A percentile compares a stretch with the other conserved stretches of the same genome.
Conservation (phyloP, 2,888 invertebrate genomes). For the Sminthurides aquaticus region DNA sequence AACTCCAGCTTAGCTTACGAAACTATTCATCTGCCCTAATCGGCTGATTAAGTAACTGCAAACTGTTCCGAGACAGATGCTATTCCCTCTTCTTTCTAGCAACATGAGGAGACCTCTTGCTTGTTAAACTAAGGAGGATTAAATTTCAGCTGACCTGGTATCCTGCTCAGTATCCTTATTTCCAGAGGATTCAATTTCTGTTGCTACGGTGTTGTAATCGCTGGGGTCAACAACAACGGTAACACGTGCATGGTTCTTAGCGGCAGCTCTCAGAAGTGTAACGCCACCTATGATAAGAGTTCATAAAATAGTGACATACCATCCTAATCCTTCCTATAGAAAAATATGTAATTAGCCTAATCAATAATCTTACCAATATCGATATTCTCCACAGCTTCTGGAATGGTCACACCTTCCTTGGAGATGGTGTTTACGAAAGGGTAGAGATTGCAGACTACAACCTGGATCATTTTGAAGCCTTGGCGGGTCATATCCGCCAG, state of each 20-base stretch:
- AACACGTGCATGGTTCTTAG: constrained; percentile 92
- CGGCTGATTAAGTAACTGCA: too few relatives aligned
- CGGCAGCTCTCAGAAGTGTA: constrained; percentile 86
- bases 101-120: too few relatives aligned
- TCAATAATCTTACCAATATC: constrained; percentile 63
- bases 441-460: constrained; percentile 95
- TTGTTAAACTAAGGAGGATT: neutral
- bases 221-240: constrained; percentile 85
- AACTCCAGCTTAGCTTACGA: too few relatives aligned
- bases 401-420: constrained; percentile 68
- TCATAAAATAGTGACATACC: neutral
- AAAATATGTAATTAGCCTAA: neutral
- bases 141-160: constrained; percentile 56
- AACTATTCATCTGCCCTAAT: too few relatives aligned
- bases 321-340: neutral
- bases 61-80: too few relatives aligned
- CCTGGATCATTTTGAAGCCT: constrained; percentile 68
- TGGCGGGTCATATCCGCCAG: constrained; percentile 70
- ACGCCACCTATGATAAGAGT: constrained; percentile 60
- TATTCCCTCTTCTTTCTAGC: too few relatives aligned
- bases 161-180: constrained; percentile 63
- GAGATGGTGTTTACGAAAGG: constrained; percentile 85
- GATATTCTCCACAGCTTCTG: constrained; percentile 90
- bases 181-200: constrained; percentile 60
- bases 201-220: constrained; percentile 71